These are phyloP conservation scores for Lophotriccus pileatus DNA, from an alignment of 2,797 vertebrate species.

Conservation along the genomic window DNA sequence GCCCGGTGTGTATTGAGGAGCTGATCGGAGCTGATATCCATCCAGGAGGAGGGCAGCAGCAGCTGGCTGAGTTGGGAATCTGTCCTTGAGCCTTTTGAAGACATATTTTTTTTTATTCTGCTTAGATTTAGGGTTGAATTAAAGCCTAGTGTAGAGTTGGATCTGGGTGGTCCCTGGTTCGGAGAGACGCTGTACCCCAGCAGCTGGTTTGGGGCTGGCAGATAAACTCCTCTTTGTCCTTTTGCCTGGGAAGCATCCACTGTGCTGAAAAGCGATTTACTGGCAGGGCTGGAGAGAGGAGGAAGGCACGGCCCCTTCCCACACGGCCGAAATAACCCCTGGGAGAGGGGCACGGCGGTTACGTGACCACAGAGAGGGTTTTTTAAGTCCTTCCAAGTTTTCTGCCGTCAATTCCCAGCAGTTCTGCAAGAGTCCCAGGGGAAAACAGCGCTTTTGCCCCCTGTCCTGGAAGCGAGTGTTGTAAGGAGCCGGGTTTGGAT, in stretches of 20 bases:
- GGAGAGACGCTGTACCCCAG: background rate
- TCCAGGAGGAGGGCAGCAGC: background rate
- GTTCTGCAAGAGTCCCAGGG: background rate
- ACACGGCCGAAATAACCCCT: background rate
- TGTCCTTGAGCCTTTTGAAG: background rate
- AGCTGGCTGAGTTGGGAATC: background rate
- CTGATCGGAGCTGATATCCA: background rate
- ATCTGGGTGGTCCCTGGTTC: background rate
- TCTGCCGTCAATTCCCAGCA: constrained; percentile 3
- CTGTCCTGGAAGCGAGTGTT: background rate
- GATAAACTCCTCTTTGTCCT: constrained; percentile 54
- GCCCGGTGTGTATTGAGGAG: background rate
- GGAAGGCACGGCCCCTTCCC: background rate
- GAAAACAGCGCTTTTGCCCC: background rate
- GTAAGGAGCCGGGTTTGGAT: background rate
- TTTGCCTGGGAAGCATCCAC: constrained; percentile 9
- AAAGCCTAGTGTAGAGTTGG: background rate
- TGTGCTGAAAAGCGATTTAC: background rate
- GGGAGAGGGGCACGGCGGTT: background rate
- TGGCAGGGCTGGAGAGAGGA: background rate
- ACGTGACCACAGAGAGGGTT: background rate
- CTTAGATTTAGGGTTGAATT: background rate
- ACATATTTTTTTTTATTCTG: background rate
- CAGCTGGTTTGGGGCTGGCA: constrained; percentile 54
- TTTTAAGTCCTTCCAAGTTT: background rate